phyloP scores from a whole-genome alignment of 2,888 invertebrate genomes.

The Tenthredo distinguenda region DNA sequence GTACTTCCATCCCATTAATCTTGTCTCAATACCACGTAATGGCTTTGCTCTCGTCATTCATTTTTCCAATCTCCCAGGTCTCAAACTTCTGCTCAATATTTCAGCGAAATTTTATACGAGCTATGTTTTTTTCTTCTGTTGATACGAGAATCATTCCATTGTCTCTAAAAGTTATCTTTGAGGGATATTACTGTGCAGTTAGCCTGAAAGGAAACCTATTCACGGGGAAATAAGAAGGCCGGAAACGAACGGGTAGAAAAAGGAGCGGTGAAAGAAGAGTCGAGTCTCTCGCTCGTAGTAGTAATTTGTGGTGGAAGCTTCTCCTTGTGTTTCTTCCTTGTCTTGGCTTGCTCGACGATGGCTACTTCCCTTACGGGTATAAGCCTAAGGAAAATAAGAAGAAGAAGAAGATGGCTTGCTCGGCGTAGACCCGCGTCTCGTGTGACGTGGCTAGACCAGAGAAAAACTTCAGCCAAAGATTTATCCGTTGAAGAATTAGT shows the following conservation, averaged over 20 bases:
- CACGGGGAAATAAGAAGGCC: conserved; percentile 45
- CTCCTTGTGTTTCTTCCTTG: neutral
- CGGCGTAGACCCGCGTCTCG: neutral
- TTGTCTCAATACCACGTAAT: conserved; percentile 39
- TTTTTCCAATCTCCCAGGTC: conserved; percentile 27
- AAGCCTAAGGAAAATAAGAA: too few relatives aligned
- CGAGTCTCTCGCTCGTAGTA: conserved; percentile 11
- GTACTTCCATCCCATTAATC: conserved; percentile 40
- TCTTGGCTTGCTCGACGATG: neutral
- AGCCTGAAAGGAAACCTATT: conserved; percentile 44
- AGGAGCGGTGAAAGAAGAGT: conserved; percentile 31
- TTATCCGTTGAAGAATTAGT: conserved; percentile 24
- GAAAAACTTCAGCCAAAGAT: neutral
- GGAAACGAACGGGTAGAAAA: conserved; percentile 45
- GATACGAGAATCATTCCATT: conserved; percentile 41
- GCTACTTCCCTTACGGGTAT: too few relatives aligned
- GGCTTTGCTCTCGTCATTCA: conserved; percentile 27
- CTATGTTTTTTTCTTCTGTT: conserved; percentile 28
- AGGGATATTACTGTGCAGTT: conserved; percentile 50
- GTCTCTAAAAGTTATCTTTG: conserved; percentile 42
- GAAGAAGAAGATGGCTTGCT: neutral
- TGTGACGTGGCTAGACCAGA: neutral
- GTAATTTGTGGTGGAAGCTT: conserved; percentile 31
- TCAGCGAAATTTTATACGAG: conserved; percentile 30
- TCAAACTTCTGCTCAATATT: conserved; percentile 38